Base-by-base conservation (phyloP, 2,888 invertebrate genomes). In the Eristalis intricaria region DNA sequence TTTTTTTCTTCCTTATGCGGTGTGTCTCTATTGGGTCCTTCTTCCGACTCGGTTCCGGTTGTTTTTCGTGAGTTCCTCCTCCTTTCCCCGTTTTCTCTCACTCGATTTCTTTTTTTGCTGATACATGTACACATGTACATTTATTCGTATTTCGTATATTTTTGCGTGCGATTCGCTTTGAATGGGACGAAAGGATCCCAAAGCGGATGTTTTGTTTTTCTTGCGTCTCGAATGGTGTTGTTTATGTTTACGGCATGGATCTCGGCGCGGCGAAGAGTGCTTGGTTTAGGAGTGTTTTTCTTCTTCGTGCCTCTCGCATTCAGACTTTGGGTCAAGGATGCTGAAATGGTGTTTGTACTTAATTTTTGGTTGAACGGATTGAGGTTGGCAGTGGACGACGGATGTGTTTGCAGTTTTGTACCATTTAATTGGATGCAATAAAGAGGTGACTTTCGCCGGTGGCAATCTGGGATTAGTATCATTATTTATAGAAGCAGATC, bases 151-250 rank as follows among this genome's bases (percentile, higher is more conserved):
- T 26, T 8, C 38, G 11, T 43, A n/a, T n/a, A n/a, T 5, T 43
- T n/a, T 19, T 50, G 50, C 50, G 50, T 50, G 19, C 19, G 19
- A 19, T n/a, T 81, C 63, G 68, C 73, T 50, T 58, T 71, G 32
- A 71, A 84, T 75, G 75, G 71, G 70, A 26, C 76, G 77, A 77
- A 76, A 68, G 81, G 71, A 60, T 64, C 5, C 73, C 38, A 22
- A 60, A 73, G 35, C 81, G 85, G 81, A 85, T 85, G 81, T 85
- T 85, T 73, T 85, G 85, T 81, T 84, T 77, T 77, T 66, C 73
- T 82, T 76, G 29, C 11, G 60, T 65, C 40, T 56, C 19, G 23
- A 29, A 64, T 35, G 32, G 11, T 71, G 23, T 43, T 81, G 85
- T 77, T 77, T 81, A 77, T 74, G 81, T 77, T 85, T 77, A 65